These are phyloP conservation scores for Latrodectus hesperus DNA, from an alignment of 2,888 invertebrate genomes.

Conservation along the genomic window DNA sequence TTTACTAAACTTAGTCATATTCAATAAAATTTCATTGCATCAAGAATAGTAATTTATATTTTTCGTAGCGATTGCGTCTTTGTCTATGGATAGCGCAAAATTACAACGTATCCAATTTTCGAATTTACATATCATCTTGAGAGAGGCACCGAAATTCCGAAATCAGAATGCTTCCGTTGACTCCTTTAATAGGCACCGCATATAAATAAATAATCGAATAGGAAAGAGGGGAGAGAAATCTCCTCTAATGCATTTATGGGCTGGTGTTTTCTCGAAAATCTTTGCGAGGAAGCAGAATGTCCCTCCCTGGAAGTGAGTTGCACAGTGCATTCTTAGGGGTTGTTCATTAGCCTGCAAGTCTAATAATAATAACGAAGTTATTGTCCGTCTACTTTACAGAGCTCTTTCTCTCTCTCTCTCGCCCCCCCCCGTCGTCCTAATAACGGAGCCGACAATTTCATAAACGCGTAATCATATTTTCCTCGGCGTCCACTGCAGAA, in stretches of 20 bases:
- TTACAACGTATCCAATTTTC: no score
- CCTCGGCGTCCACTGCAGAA: conserved; percentile 56
- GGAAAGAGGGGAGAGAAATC: conserved; percentile 38
- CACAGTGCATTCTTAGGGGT: conserved; percentile 25
- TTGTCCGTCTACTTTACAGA: conserved; percentile 61
- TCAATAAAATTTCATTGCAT: no score
- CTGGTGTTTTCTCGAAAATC: conserved; percentile 18
- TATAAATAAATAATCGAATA: conserved; percentile 65
- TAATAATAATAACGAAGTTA: conserved; percentile 69
- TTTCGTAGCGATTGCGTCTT: no score
- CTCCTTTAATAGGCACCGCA: conserved; percentile 31
- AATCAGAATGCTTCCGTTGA: not conserved
- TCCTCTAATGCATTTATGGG: conserved; percentile 62
- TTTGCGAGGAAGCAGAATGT: conserved; percentile 9
- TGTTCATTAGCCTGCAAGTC: conserved; percentile 47
- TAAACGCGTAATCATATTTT: conserved; percentile 66
- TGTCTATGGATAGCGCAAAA: no score
- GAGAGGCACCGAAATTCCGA: not conserved
- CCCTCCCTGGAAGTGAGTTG: not conserved
- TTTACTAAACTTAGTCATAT: no score
- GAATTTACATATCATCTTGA: no score
- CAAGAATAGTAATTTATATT: no score
- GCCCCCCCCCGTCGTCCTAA: conserved; percentile 2
- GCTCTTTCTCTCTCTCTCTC: conserved; percentile 8
- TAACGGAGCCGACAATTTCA: conserved; percentile 54